A percentile compares a stretch with the other conserved stretches of the same genome.
phyloP scores from a whole-genome alignment of 2,113 vertebrate genomes.

The Tretioscincus oriximinensis region DNA sequence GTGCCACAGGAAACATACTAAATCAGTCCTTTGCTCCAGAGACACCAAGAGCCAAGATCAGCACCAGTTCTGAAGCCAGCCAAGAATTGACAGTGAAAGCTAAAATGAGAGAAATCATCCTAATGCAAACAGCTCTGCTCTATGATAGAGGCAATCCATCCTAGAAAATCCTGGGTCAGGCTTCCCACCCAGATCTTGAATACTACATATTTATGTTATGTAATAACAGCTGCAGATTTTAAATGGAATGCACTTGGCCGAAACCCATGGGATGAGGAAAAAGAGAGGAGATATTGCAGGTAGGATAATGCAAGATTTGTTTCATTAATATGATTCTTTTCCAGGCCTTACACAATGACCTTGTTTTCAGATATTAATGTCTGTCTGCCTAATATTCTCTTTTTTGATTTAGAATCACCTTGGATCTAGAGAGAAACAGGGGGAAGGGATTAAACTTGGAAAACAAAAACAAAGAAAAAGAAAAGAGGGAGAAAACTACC shows the following conservation, averaged over 20 bases:
- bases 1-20: too few species aligned
- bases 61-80: too few species aligned
- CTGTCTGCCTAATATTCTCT: not conserved
- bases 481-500: not conserved
- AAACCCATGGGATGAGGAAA: not conserved
- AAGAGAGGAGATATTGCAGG: not conserved
- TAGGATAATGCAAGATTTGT: not conserved
- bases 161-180: too few species aligned
- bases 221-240: too few species aligned
- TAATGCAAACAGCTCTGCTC: too few species aligned
- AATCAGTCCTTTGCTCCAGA: too few species aligned
- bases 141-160: too few species aligned
- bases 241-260: not conserved
- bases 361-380: not conserved
- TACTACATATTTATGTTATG: too few species aligned
- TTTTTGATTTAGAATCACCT: not conserved
- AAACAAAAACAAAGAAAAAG: not conserved
- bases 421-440: not conserved
- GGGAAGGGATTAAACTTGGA: not conserved
- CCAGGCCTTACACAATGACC: not conserved
- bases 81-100: too few species aligned
- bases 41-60: too few species aligned
- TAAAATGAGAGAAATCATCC: too few species aligned
- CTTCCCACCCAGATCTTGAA: too few species aligned
- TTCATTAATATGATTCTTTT: not conserved